Conservation (phyloP, 2,113 vertebrate genomes). For the Ceratotherium simum region DNA sequence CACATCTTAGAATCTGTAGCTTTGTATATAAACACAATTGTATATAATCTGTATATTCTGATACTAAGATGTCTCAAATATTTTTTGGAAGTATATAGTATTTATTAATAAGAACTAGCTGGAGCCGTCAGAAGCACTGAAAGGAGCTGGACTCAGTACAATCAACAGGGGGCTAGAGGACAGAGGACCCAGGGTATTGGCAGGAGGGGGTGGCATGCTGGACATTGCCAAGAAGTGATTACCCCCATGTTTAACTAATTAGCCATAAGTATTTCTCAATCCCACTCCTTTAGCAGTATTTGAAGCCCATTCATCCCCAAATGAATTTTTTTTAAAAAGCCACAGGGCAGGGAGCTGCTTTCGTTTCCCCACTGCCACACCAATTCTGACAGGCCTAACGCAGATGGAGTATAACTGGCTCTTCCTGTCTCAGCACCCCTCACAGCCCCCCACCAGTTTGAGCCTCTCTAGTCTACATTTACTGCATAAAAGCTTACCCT, state of each 20-base stretch:
- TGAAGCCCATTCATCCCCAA: background rate
- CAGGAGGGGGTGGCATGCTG: too few relatives aligned
- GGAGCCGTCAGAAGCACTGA: background rate
- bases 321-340: background rate
- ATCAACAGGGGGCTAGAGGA: background rate
- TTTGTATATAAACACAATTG: background rate
- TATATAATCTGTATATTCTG: background rate
- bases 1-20: background rate
- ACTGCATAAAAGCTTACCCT: background rate
- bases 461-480: background rate
- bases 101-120: constrained; percentile 1
- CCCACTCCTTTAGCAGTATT: background rate
- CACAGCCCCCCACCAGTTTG: background rate
- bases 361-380: background rate
- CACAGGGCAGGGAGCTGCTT: background rate
- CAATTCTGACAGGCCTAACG: background rate
- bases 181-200: too few relatives aligned
- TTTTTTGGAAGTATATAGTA: background rate
- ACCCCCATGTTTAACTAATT: background rate
- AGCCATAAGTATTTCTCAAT: background rate
- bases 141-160: background rate
- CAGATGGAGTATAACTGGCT: background rate
- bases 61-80: background rate
- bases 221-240: background rate
- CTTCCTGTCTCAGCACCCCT: background rate